Conservation (phyloP, 2,888 invertebrate species). For the Plagiodera versicolora region DNA sequence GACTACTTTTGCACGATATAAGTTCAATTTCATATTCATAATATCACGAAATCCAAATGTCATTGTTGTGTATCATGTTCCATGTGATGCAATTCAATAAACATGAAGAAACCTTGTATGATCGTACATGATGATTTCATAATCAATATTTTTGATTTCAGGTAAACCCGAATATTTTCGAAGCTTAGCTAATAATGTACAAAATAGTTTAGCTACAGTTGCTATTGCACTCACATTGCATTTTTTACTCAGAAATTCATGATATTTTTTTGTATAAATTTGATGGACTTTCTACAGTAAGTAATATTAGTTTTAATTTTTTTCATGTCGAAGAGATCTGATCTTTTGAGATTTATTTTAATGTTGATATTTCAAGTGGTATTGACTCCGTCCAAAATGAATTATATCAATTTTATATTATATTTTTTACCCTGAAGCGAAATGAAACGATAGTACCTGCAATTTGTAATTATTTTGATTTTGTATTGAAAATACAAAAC, state of each 20-base stretch:
- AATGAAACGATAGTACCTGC: conserved; percentile 22
- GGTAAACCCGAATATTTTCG: conserved; percentile 37
- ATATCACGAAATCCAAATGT: too few species aligned
- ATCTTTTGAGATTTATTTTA: conserved; percentile 22
- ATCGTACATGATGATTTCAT: conserved; percentile 6
- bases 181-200: conserved; percentile 30
- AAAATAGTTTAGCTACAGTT: conserved; percentile 22
- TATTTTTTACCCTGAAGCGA: conserved; percentile 24
- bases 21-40: too few species aligned
- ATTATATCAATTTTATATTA: conserved; percentile 21
- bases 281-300: conserved; percentile 10
- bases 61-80: too few species aligned
- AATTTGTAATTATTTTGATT: neutral
- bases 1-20: too few species aligned
- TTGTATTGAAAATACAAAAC: neutral
- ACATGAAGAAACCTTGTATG: neutral
- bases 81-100: too few species aligned
- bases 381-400: conserved; percentile 29
- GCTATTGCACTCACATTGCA: conserved; percentile 15
- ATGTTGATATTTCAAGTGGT: conserved; percentile 22
- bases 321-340: conserved; percentile 18
- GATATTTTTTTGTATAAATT: conserved; percentile 20
- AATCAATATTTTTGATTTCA: conserved; percentile 24
- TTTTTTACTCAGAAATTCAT: conserved; percentile 19
- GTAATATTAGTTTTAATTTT: conserved; percentile 11